Base-by-base conservation (phyloP, 2,113 vertebrate species). In the Sinocyclocheilus rhinocerous region DNA sequence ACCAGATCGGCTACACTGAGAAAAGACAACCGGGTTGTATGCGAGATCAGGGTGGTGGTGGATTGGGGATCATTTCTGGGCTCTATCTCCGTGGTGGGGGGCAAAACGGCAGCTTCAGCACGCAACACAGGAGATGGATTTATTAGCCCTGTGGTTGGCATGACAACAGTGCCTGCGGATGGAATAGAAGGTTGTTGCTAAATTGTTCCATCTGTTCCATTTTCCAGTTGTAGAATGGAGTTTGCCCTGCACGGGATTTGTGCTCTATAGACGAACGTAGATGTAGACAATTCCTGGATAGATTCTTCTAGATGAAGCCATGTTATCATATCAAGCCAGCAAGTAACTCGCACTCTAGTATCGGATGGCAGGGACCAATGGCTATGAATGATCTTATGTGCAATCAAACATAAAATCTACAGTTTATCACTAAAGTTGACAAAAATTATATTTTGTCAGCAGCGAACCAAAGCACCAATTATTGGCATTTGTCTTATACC, bases 131-230 rank as follows among this genome's bases (percentile, higher is more conserved):
- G 42, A 80, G 85, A 86, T 81, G 77, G 72, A 78, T 87, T 88
- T 78, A 81, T 80, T 84, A 84, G 50, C 65, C 79, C 67, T 80
- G 26, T 11, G 6, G 90, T 89, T 89, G 88, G 77, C 88, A 91
- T 90, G 89, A 85, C 90, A 88, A 91, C 89, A 75, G 78, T 22
- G 77, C 76, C 69, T 78, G 78, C 33, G 42, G 75, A 85, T 77
- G 84, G 85, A 85, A 77, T 70, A 73, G 76, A 86, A 86, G 86
- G 86, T 88, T 78, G 83, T 82, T 83, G 22, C 73, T 84, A 84
- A 90, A 86, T 87, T 88, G 86, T 81, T 87, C 57, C 77, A 87
- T 86, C 88, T 87, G 82, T 76, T 69, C 77, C 77, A 55, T 83
- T 87, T 78, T 82, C 63, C 69, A 72, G 7, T 10, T 45, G 42